These are phyloP conservation scores for Thalassoma bifasciatum DNA, from an alignment of 2,113 vertebrate species.

Conservation along the genomic window DNA sequence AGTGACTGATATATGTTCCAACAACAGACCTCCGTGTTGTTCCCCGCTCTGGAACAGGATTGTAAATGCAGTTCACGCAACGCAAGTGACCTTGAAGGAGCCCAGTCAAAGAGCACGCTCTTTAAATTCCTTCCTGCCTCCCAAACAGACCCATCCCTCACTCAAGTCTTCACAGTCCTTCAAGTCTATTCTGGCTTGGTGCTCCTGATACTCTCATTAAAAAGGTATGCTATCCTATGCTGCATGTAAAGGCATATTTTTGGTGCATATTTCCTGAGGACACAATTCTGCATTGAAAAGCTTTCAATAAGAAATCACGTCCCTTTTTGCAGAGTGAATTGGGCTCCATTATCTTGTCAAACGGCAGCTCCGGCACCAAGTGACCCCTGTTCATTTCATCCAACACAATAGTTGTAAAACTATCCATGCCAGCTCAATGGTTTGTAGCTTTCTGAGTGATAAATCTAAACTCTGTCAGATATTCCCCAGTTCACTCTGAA, in stretches of 20 bases:
- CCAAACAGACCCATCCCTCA: neutral
- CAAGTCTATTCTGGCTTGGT: neutral
- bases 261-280: neutral
- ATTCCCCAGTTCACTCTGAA: neutral
- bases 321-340: conserved; percentile 7
- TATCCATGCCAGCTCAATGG: neutral
- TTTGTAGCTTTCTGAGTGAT: neutral
- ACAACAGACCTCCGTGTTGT: neutral
- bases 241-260: neutral
- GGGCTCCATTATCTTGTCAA: conserved; percentile 42
- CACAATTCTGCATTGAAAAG: neutral
- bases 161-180: neutral
- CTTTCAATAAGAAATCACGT: conserved; percentile 14
- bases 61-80: neutral
- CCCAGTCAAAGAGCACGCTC: neutral
- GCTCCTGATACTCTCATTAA: neutral
- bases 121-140: conserved; percentile 8
- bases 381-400: neutral
- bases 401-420: neutral
- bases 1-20: conserved; percentile 12
- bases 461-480: neutral
- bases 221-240: neutral
- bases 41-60: neutral
- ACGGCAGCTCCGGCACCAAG: conserved; percentile 8
- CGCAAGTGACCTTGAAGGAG: conserved; percentile 15